Evolutionary conservation across 2,888 invertebrate genomes (phyloP), one percentile per base, ranked within the genome.

Genomic region (Plusia festucae): DNA sequence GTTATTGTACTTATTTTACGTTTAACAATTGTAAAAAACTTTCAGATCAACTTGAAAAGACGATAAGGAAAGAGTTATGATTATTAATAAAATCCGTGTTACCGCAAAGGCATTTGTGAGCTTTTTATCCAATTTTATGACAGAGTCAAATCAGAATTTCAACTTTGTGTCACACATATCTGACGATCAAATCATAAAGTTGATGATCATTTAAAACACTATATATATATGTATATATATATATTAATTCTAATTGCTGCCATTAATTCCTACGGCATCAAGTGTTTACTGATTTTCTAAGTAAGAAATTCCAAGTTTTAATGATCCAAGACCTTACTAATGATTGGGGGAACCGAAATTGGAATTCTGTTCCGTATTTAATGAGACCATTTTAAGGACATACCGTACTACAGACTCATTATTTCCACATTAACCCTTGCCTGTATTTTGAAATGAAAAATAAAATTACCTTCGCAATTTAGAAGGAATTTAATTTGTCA

Each of bases 301-400:
- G 65, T 53, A 58, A 57, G 56, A 53, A 75, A 81, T 81, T 68
- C 73, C 68, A 66, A 76, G 73, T 82, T 84, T 84, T 87, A 87
- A 87, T 77, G 81, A 85, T 65, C 70, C 51, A 60, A 61, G 60
- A 20, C 56, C 70, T 44, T 59, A 20, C 69, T 79, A 81, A 85
- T 85, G 82, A 82, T 83, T 79, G 74, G 64, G 76, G 74, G 64
- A 81, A 76, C 73, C 71, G 60, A 69, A 76, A 86, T 82, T 78
- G 78, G 79, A 82, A 82, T 85, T 79, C 66, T 67, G 62, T 64
- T 70, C 66, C 22, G 49, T 16, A 7, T 55, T 63, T 77, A 80
- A 77, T 77, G 79, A 80, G 62, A 34, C 13, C 49, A 61, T 70
- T 77, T 55, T 40, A 70, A 52, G 22, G 51, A 57, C 49, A n/a